Percentiles rank a stretch among this genome's conserved stretches.
Conservation (phyloP, 2,888 invertebrate species). For the Cecidostiba fungosa region DNA sequence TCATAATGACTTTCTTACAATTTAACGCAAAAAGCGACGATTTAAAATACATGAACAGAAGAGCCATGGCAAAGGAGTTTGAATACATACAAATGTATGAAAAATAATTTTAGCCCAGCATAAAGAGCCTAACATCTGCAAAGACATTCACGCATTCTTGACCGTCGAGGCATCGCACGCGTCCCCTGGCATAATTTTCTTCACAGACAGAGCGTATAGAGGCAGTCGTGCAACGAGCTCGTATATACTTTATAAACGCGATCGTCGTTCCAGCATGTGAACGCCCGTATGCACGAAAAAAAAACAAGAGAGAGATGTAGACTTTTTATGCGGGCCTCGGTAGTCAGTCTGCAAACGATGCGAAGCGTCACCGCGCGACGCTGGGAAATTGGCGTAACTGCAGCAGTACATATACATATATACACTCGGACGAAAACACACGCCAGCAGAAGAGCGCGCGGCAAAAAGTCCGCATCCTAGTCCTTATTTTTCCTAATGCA, state of each 20-base stretch:
- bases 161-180: background rate
- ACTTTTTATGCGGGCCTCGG: background rate
- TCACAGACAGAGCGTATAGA: background rate
- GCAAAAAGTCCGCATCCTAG: background rate
- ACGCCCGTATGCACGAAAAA: background rate
- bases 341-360: background rate
- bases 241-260: slow-evolving; percentile 8
- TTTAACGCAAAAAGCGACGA: too few species aligned
- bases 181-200: background rate
- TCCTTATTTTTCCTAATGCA: background rate
- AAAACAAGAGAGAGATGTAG: background rate
- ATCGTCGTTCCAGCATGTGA: slow-evolving; percentile 5
- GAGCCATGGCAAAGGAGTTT: too few species aligned
- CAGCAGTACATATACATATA: too few species aligned
- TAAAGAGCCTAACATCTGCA: too few species aligned
- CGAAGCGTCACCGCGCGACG: background rate
- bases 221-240: background rate
- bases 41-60: too few species aligned
- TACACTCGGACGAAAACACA: background rate
- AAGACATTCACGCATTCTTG: too few species aligned
- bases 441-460: background rate
- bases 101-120: too few species aligned
- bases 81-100: too few species aligned
- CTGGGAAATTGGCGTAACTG: slow-evolving; percentile 14
- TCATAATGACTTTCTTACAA: too few species aligned